Evolutionary conservation across 2,888 invertebrate species (phyloP).

Genomic region (Drosophila paramelanica): DNA sequence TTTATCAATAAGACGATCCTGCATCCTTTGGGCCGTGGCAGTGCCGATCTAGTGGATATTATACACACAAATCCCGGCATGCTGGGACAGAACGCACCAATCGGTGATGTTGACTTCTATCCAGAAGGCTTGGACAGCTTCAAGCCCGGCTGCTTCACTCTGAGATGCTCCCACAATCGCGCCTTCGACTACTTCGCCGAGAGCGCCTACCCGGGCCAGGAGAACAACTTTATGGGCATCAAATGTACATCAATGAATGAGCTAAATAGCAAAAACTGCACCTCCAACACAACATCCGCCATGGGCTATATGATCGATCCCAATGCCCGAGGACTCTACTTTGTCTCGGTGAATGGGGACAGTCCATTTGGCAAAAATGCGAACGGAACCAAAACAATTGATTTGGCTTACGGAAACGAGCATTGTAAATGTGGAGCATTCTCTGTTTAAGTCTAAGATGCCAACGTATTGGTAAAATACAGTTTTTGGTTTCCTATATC

Average conservation of each 20-base stretch:
- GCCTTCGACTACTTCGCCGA: slow-evolving; percentile 7
- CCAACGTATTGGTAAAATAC: no score
- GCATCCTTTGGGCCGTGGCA: fast-evolving
- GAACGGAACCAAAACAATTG: background rate
- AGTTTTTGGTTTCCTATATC: no score
- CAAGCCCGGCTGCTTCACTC: background rate
- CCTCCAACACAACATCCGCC: background rate
- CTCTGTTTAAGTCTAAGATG: no score
- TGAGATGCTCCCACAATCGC: slow-evolving; percentile 5
- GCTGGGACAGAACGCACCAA: background rate
- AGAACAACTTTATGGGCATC: background rate
- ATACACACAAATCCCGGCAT: slow-evolving; percentile 17
- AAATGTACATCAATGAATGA: background rate
- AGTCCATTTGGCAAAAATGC: slow-evolving; percentile 11
- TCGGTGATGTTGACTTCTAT: slow-evolving; percentile 15
- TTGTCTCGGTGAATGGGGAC: background rate
- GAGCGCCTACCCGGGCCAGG: slow-evolving; percentile 12
- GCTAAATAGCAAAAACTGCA: background rate
- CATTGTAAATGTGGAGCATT: background rate
- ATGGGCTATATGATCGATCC: slow-evolving; percentile 7
- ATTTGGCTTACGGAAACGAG: background rate
- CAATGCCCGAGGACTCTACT: background rate
- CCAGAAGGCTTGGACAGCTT: background rate
- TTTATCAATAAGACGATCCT: background rate
- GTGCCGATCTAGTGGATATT: slow-evolving; percentile 8